These are phyloP conservation scores for Lepidocolaptes lacrymiger DNA, from an alignment of 2,797 vertebrate species.

Conservation along the genomic window DNA sequence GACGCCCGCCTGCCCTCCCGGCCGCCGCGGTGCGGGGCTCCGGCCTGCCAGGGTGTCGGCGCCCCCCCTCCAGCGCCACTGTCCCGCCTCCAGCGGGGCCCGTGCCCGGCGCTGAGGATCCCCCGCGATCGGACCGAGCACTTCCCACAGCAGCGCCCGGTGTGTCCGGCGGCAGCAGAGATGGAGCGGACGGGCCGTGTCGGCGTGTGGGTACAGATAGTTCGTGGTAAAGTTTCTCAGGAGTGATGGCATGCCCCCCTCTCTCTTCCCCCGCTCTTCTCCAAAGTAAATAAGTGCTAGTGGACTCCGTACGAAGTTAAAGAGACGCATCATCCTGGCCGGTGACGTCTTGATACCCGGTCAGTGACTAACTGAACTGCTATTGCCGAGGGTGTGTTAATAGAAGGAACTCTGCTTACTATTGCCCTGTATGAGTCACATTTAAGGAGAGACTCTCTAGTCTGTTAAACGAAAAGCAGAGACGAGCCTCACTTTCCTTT, in stretches of 20 bases:
- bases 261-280: background rate
- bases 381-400: slow-evolving; percentile 58
- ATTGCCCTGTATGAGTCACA: slow-evolving; percentile 56
- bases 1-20: background rate
- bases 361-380: slow-evolving; percentile 47
- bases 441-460: background rate
- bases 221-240: background rate
- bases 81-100: background rate
- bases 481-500: background rate
- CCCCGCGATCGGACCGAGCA: background rate
- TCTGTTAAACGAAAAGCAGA: slow-evolving; percentile 2
- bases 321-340: background rate
- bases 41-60: background rate
- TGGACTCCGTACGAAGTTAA: background rate
- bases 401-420: slow-evolving; percentile 17
- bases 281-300: background rate
- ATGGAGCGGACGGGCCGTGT: background rate
- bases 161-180: background rate
- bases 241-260: background rate
- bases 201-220: background rate
- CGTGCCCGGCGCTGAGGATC: background rate
- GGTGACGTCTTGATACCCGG: slow-evolving; percentile 31
- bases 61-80: accelerated
- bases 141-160: background rate
- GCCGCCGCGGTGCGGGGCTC: background rate